These are phyloP conservation scores for Yponomeuta evonymella DNA, from an alignment of 2,888 invertebrate genomes.

Conservation along the genomic window DNA sequence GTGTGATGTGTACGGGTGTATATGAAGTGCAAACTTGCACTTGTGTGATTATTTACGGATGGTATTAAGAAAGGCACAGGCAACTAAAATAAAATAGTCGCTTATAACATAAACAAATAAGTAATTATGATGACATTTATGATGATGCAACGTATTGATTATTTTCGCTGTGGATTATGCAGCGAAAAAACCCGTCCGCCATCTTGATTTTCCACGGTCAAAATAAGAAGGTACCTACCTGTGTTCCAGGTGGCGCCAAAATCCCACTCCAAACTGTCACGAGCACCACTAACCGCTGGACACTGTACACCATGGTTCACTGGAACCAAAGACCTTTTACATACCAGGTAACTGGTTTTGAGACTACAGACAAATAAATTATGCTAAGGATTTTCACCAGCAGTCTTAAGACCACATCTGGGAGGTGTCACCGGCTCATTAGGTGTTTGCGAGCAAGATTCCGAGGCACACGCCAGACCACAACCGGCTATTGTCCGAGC, in stretches of 20 bases:
- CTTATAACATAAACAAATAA: no score
- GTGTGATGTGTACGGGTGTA: no score
- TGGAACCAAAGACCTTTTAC: not conserved
- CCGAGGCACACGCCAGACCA: not conserved
- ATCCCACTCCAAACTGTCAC: not conserved
- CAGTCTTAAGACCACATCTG: not conserved
- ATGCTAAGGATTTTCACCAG: not conserved
- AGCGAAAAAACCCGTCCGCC: not conserved
- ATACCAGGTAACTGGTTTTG: not conserved
- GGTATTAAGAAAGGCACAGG: no score
- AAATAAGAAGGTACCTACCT: not conserved
- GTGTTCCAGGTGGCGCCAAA: not conserved
- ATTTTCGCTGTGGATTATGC: no score
- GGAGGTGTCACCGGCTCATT: no score
- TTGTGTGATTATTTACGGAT: no score
- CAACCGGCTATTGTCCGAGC: not conserved
- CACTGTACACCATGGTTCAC: not conserved
- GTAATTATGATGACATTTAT: no score
- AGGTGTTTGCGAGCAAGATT: not conserved
- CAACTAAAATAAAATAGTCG: no score
- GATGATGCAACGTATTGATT: no score
- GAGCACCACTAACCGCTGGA: not conserved
- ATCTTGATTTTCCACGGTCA: not conserved
- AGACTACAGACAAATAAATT: not conserved
- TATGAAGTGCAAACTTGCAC: no score